These are phyloP conservation scores for Schmidtea mediterranea DNA, from an alignment of 1,140 invertebrate species.

Conservation along the genomic window DNA sequence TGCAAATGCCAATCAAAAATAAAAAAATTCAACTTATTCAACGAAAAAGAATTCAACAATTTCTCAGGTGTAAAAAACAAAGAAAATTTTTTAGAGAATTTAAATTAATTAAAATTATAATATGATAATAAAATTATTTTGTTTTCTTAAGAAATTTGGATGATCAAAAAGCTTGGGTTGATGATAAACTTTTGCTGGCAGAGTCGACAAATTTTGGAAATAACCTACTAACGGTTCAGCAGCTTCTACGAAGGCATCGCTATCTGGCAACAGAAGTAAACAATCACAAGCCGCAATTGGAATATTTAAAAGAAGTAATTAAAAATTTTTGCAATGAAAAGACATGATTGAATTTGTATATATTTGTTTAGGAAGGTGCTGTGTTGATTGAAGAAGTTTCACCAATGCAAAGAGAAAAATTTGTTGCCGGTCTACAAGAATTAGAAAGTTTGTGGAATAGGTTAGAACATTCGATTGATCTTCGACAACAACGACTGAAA, in stretches of 20 bases:
- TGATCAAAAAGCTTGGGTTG: conserved; percentile 80
- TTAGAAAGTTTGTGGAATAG: conserved; percentile 72
- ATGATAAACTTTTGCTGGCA: conserved; percentile 71
- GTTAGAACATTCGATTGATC: conserved; percentile 39
- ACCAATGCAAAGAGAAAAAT: conserved; percentile 25
- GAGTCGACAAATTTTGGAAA: conserved; percentile 61
- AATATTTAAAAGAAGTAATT: too few species aligned
- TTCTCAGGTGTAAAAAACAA: too few species aligned
- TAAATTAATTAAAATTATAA: too few species aligned
- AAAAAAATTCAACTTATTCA: conserved; percentile 58
- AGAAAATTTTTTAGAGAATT: too few species aligned
- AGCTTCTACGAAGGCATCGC: conserved; percentile 77
- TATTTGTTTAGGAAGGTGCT: conserved; percentile 37
- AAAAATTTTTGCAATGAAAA: too few species aligned
- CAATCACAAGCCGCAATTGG: conserved; percentile 72
- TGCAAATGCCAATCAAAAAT: conserved; percentile 48
- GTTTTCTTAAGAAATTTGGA: conserved; percentile 72
- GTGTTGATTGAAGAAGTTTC: conserved; percentile 73
- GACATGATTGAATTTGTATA: too few species aligned
- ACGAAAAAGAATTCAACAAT: conserved; percentile 82
- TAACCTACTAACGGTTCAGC: too few species aligned
- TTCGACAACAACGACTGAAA: neutral
- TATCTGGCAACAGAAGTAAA: conserved; percentile 43
- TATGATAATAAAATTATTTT: too few species aligned
- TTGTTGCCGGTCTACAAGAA: conserved; percentile 70